A percentile compares a stretch with the other conserved stretches of the same genome.
These are phyloP conservation scores for Apotomis capreana DNA, from an alignment of 2,888 invertebrate species.

Conservation along the genomic window DNA sequence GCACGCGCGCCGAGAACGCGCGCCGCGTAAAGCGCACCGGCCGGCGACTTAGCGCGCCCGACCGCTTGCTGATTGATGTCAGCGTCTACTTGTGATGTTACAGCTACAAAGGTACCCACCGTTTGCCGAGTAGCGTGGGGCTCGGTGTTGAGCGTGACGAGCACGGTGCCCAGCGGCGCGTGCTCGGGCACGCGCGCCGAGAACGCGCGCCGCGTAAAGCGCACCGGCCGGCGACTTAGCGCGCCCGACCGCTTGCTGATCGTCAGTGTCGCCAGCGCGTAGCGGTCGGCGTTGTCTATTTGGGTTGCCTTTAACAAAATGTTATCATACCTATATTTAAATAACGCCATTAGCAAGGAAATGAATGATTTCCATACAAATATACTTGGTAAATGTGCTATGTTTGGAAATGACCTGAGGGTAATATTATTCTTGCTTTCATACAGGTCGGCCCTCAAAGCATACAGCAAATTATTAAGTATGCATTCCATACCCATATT, in stretches of 20 bases:
- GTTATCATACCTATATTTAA: background rate
- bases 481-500: no score
- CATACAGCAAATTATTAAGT: no score
- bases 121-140: slow-evolving; percentile 68
- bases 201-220: slow-evolving; percentile 89
- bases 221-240: slow-evolving; percentile 74
- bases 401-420: no score
- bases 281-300: slow-evolving; percentile 93
- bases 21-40: no score
- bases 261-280: slow-evolving; percentile 92
- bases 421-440: no score
- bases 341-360: no score
- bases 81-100: no score
- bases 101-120: slow-evolving; percentile 17
- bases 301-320: slow-evolving; percentile 85
- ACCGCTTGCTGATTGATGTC: no score
- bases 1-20: slow-evolving; percentile 82
- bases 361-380: no score
- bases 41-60: background rate
- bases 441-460: no score
- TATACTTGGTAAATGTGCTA: no score
- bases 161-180: slow-evolving; percentile 87
- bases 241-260: slow-evolving; percentile 64
- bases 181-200: slow-evolving; percentile 89
- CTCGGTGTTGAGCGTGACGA: slow-evolving; percentile 87